Conservation (phyloP, 2,888 invertebrate species). For the Crioceris asparagi region DNA sequence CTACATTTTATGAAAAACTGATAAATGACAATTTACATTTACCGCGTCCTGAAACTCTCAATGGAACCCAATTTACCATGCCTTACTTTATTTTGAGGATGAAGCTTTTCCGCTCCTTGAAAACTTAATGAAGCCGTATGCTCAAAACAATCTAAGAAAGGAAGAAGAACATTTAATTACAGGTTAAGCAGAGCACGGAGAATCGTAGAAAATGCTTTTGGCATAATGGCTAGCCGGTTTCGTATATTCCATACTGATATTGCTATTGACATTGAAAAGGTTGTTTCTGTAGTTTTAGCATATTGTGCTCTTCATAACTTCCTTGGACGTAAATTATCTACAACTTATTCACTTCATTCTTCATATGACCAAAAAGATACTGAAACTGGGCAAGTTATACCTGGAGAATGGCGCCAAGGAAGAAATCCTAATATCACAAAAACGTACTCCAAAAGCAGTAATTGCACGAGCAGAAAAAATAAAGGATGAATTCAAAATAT, state of each 20-base stretch:
- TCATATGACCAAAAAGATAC: too few relatives aligned
- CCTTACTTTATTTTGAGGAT: conserved; percentile 22
- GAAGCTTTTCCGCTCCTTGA: conserved; percentile 18
- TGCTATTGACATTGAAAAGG: conserved; percentile 4
- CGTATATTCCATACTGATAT: conserved; percentile 21
- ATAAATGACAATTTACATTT: conserved; percentile 5
- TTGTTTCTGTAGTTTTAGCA: conserved; percentile 16
- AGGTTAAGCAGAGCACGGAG: conserved; percentile 18
- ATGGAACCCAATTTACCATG: too few relatives aligned
- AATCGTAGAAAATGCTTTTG: conserved; percentile 21
- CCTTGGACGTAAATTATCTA: conserved; percentile 14
- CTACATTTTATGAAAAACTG: conserved; percentile 16
- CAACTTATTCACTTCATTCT: too few relatives aligned
- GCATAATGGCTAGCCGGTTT: conserved; percentile 23
- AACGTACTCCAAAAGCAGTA: too few relatives aligned
- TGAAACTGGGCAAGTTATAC: too few relatives aligned
- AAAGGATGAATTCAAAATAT: too few relatives aligned
- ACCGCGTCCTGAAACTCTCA: conserved; percentile 4
- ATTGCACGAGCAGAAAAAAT: too few relatives aligned
- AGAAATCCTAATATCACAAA: too few relatives aligned
- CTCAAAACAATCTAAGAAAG: conserved; percentile 5
- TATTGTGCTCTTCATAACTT: conserved; percentile 17
- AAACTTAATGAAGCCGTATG: conserved; percentile 18
- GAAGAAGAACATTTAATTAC: conserved; percentile 19
- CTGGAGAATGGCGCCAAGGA: too few relatives aligned